Evolutionary conservation across 2,113 vertebrate genomes (phyloP).

Genomic region (Dicentrarchus labrax): DNA sequence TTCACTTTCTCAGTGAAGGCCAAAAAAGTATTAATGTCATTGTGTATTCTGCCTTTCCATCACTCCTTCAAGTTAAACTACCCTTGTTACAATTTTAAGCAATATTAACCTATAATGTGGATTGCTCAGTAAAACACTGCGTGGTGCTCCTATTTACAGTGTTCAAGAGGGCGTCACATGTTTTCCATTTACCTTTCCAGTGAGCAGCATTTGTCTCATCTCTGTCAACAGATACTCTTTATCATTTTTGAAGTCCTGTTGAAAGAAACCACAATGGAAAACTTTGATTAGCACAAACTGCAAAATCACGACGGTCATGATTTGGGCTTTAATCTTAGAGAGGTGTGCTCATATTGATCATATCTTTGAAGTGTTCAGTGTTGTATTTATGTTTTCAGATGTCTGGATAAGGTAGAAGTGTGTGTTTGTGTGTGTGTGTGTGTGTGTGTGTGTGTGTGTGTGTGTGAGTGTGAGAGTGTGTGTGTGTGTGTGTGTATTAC

Average conservation of each 20-base stretch:
- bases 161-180: neutral
- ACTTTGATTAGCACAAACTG: neutral
- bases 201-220: slow-evolving; percentile 92
- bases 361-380: neutral
- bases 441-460: neutral
- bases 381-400: no score
- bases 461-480: neutral
- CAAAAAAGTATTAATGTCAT: no score
- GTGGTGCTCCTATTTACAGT: neutral
- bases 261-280: slow-evolving; percentile 35
- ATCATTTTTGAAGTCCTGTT: slow-evolving; percentile 95
- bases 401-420: no score
- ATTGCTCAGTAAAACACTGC: neutral
- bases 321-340: neutral
- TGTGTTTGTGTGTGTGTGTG: slow-evolving; percentile 2
- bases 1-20: no score
- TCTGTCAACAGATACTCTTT: slow-evolving; percentile 95
- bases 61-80: neutral
- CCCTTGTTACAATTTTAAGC: neutral
- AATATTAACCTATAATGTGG: neutral
- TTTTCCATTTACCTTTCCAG: slow-evolving; percentile 91
- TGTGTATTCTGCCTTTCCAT: neutral
- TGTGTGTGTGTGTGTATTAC: slow-evolving; percentile 72
- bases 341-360: neutral
- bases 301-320: neutral